phyloP scores from a whole-genome alignment of 2,113 vertebrate genomes.

The Onychostruthus taczanowskii region DNA sequence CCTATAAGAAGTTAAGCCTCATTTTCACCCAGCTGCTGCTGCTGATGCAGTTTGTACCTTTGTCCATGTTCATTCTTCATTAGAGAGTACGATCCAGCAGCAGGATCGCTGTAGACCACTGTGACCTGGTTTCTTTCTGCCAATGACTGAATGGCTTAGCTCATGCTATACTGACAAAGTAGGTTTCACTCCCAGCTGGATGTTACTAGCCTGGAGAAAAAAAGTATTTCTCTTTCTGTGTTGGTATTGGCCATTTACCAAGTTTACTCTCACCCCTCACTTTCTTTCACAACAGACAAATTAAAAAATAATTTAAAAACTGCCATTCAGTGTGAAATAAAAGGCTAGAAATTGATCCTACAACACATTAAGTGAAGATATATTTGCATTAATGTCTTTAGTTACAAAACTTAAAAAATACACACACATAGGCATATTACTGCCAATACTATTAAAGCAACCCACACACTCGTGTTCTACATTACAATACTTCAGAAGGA shows the following conservation, averaged over 20 bases:
- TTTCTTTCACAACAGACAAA: not conserved
- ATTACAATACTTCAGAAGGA: not conserved
- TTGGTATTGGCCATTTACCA: not conserved
- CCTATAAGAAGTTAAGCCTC: constrained; percentile 36
- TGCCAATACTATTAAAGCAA: not conserved
- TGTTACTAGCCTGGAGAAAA: not conserved
- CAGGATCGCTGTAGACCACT: not conserved
- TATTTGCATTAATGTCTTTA: not conserved
- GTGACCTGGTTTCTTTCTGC: constrained; percentile 13
- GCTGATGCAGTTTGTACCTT: constrained; percentile 27
- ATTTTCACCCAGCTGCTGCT: constrained; percentile 54
- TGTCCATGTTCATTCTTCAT: not conserved
- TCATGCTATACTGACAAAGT: not conserved
- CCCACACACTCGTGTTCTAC: not conserved
- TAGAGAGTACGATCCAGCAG: not conserved
- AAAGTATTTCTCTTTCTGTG: not conserved
- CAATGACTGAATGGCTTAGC: not conserved
- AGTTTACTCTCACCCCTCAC: not conserved
- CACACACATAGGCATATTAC: not conserved
- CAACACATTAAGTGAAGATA: not conserved
- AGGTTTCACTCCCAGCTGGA: constrained; percentile 13
- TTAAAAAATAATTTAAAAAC: not conserved
- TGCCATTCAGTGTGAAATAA: not conserved
- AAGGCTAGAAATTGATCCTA: not conserved
- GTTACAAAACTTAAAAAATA: not conserved